Evolutionary conservation across 2,113 vertebrate genomes (phyloP).

Genomic region (Mionectes macconnelli): DNA sequence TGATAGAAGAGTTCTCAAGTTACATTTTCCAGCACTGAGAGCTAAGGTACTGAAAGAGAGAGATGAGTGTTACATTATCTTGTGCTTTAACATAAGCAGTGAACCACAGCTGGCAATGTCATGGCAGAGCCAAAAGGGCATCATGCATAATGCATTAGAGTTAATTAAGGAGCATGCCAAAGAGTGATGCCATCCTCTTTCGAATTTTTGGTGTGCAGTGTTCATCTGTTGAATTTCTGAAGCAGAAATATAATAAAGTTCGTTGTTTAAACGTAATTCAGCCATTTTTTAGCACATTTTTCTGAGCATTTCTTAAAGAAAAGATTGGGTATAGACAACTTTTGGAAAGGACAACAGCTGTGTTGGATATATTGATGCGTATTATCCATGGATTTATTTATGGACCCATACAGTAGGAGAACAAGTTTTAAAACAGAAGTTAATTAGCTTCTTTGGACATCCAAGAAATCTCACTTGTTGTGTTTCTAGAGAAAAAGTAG

Average conservation of each 20-base stretch:
- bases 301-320: neutral
- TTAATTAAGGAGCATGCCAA: constrained; percentile 10
- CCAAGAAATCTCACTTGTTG: neutral
- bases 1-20: neutral
- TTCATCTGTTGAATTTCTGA: neutral
- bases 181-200: constrained; percentile 17
- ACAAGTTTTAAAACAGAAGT: neutral
- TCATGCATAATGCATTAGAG: constrained; percentile 39
- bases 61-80: neutral
- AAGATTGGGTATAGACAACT: neutral
- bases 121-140: constrained; percentile 14
- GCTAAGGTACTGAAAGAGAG: neutral
- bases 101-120: constrained; percentile 38
- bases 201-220: neutral
- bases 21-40: neutral
- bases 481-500: neutral
- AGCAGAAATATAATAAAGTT: neutral
- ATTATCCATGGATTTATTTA: neutral
- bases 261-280: neutral
- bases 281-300: neutral
- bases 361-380: neutral
- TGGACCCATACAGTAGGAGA: neutral
- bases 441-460: neutral
- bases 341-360: neutral
- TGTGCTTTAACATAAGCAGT: neutral